Base-by-base conservation (phyloP, 2,888 invertebrate species). In the Melieria picta region DNA sequence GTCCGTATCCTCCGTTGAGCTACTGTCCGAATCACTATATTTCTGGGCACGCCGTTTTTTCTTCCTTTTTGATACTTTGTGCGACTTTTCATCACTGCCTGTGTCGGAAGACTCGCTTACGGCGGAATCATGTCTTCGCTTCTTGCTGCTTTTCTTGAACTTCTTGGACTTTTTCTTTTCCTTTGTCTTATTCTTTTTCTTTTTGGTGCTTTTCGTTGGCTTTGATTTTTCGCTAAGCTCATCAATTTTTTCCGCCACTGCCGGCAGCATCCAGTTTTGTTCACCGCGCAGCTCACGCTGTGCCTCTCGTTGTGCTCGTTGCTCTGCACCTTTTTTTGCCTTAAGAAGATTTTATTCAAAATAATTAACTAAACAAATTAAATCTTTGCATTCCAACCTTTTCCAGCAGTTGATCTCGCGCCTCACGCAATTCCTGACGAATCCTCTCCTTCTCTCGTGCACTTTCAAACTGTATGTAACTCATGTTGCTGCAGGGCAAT, bases 401-500 rank as follows among this genome's bases (percentile, higher is more conserved):
- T 42, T 79, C 76, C 4, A 85, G 73, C 52, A 86, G 72, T 62
- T 83, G 80, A 7, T 82, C 81, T 7, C 84, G 79, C 0, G 80
- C 85, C 65, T 81, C 80, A 0, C 81, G 72, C 5, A 86, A 71
- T n/a, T 86, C 81, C 66, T 83, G 75, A 0, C 84, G 79, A 0
- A 80, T 80, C 69, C 77, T 80, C 9, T 84, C 83, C 65, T 84
- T 85, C 43, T 83, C 85, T 7, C 78, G 75, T 3, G 77, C 83
- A 75, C 83, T 84, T 76, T 85, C 85, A 72, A 84, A 85, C 74
- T 85, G 78, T 72, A 85, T 82, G 71, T 75, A 84, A 73, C 80
- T 84, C 85, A 85, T 85, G 61, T 72, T 76, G 16, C 7, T 55
- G 30, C 4, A n/a, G 30, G 1, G 30, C 2, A 30, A 30, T 3